Evolutionary conservation across 2,113 vertebrate species (phyloP).

Genomic region (Mobula birostris): DNA sequence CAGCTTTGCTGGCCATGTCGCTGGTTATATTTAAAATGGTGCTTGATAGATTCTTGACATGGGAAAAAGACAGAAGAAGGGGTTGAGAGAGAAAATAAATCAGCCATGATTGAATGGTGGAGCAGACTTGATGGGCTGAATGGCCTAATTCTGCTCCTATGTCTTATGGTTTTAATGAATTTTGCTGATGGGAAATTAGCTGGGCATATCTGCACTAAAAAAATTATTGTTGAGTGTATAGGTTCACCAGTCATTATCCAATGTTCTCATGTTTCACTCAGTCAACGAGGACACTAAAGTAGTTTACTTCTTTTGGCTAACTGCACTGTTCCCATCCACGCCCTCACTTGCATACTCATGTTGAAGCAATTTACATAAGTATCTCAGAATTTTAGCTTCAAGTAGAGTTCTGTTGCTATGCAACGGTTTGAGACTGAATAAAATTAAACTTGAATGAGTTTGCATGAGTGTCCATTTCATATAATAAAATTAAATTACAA

Average conservation of each 20-base stretch:
- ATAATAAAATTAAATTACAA: neutral
- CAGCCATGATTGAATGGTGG: too few species aligned
- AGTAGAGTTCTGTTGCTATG: neutral
- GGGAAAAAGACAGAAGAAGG: too few species aligned
- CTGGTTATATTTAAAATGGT: too few species aligned
- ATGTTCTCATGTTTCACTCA: neutral
- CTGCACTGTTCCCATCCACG: neutral
- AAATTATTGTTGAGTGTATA: neutral
- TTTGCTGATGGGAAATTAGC: neutral
- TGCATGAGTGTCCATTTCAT: neutral
- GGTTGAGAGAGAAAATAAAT: too few species aligned
- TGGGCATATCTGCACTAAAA: neutral
- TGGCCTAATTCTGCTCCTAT: too few species aligned
- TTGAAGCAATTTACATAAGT: neutral
- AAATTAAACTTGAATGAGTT: neutral
- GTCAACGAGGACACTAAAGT: neutral
- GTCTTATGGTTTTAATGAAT: too few species aligned
- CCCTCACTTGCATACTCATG: neutral
- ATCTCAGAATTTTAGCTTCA: neutral
- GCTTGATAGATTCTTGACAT: too few species aligned
- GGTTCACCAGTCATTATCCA: neutral
- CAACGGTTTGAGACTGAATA: neutral
- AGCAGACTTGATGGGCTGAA: too few species aligned
- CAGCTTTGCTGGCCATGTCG: too few species aligned
- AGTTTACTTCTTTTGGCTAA: neutral